phyloP scores from a whole-genome alignment of 1,140 invertebrate species.

The Microplitis mediator region DNA sequence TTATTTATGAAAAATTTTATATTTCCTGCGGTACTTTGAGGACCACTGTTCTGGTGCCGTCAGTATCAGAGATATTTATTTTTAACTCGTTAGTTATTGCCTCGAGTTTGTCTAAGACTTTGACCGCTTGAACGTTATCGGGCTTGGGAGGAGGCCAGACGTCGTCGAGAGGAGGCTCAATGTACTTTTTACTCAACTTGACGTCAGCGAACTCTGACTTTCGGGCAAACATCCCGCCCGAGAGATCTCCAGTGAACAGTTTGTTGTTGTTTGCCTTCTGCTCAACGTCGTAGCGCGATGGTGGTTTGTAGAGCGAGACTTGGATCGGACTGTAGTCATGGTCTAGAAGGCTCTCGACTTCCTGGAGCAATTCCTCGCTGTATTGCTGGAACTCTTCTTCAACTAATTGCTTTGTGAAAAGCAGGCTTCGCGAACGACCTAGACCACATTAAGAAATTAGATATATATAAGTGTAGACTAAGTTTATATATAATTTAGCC shows the following conservation, averaged over 20 bases:
- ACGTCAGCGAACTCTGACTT: slow-evolving; percentile 23
- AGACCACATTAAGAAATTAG: neutral
- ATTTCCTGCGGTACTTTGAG: slow-evolving; percentile 52
- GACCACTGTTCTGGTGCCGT: slow-evolving; percentile 52
- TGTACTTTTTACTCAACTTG: slow-evolving; percentile 45
- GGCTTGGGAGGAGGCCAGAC: slow-evolving; percentile 57
- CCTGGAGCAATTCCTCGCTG: slow-evolving; percentile 53
- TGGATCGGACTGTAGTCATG: slow-evolving; percentile 60
- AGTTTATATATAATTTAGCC: too few species aligned
- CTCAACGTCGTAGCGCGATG: slow-evolving; percentile 44
- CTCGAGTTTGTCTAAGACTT: slow-evolving; percentile 46
- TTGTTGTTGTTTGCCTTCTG: slow-evolving; percentile 27
- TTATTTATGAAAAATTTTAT: slow-evolving; percentile 18
- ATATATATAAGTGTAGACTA: too few species aligned
- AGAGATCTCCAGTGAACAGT: slow-evolving; percentile 34
- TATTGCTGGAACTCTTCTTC: slow-evolving; percentile 57
- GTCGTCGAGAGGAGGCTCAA: slow-evolving; percentile 58
- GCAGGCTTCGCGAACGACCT: slow-evolving; percentile 59
- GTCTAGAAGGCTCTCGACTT: slow-evolving; percentile 54
- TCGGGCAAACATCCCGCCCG: slow-evolving; percentile 38
- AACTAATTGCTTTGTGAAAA: slow-evolving; percentile 55
- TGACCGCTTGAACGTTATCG: slow-evolving; percentile 28
- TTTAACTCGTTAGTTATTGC: slow-evolving; percentile 51
- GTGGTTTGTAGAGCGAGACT: slow-evolving; percentile 50
- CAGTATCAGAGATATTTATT: slow-evolving; percentile 53